Evolutionary conservation across 2,888 invertebrate species (phyloP), one percentile per base, ranked within the genome.

Genomic region (Fragum fragum): DNA sequence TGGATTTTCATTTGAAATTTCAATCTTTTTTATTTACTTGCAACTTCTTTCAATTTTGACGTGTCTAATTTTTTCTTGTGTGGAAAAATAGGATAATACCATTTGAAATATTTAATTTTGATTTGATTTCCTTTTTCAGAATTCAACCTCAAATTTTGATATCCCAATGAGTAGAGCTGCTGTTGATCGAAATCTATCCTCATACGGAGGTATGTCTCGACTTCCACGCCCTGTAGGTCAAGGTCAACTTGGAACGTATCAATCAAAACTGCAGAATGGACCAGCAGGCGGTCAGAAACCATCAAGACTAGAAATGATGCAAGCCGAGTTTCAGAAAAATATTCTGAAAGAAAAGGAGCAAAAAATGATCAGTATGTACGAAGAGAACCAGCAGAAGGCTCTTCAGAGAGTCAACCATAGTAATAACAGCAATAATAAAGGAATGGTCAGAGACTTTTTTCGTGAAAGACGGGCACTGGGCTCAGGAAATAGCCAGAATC

Each of bases 311-410:
- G 85, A 90, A 74, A 88, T 88, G 71, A 86, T 93, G 78, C 90
- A 91, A 74, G 81, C 85, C 2, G 88, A 91, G 59, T 92, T 88
- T 73, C 93, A 93, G 74, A 86, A 86, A 29, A 87, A 87, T 39
- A 57, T 91, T n/a, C 26, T 92, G 83, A 89, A 87, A 76, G 90
- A 93, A 72, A 92, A 92, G 70, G 91, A 92, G 73, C 88, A 91
- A 47, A 92, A 91, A 76, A 78, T 93, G 52, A 82, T 91, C 1
- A 81, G 87, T 21, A 81, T 90, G 85, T 91, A 91, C 57, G 90
- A 92, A 73, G 88, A 88, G 0, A 88, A 90, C 47, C 91, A 92
- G 80, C 83, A 85, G 66, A 75, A 78, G 18, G 87, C 90, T 14
- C 72, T 90, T 29, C 74, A 87, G 0, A 83, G 75, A 76, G 87